Evolutionary conservation across 1,140 invertebrate genomes (phyloP), one percentile per base, ranked within the genome.

Genomic region (Drosophila seguyi): DNA sequence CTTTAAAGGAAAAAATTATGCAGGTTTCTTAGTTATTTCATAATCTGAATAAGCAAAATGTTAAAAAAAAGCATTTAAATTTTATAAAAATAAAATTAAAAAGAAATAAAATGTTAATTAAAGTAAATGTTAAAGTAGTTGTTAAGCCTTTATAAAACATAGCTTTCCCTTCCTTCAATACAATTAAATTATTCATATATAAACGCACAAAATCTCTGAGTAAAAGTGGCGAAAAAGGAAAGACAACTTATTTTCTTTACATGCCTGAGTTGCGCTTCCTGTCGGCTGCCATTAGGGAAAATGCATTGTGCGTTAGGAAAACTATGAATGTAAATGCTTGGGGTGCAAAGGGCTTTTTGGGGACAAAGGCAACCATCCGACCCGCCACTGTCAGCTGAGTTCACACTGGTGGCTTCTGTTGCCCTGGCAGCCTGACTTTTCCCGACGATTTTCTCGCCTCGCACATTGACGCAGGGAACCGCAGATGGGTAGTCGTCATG

Each of bases 351-450:
- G 44, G 48, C 36, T 71, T 58, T 55, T 55, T 18, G 6, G 66
- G 66, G 38, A 57, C 68, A 72, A 72, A 71, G 68, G 66, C 39
- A 14, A 18, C 13, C 59, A 48, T 16, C 34, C 42, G 6, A 22
- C 25, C 39, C 41, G 18, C 48, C 6, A 39, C 60, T 60, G 62
- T 65, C 65, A 71, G 41, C 36, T 48, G 31, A 71, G 36, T 72
- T 72, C 52, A 72, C 68, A 58, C 66, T 72, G 65, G 7, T 50
- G 42, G 67, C 66, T 59, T 42, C 60, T 50, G 60, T 65, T 66
- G 65, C 52, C 65, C 71, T 71, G 65, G 63, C 65, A 71, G 34
- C 48, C 34, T 4, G 18, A 36, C 16, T 45, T 69, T 71, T 57
- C 36, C 50, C 42, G 8, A 10, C 66, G 6, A 34, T 34, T 55